These are phyloP conservation scores for Stenotaenia linearis DNA, from an alignment of 2,888 invertebrate species.

Conservation along the genomic window DNA sequence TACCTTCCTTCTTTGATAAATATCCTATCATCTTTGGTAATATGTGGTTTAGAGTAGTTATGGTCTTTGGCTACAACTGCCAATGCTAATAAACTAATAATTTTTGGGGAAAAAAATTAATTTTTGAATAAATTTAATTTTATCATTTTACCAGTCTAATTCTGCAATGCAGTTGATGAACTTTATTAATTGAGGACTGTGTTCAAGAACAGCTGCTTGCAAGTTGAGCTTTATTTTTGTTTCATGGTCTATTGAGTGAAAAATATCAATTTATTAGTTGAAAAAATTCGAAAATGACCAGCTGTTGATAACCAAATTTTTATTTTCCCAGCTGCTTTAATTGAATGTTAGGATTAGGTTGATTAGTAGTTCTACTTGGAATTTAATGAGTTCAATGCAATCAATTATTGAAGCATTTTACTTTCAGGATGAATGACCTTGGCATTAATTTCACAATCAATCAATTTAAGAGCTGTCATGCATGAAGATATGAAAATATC, in stretches of 20 bases:
- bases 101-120: constrained; percentile 35
- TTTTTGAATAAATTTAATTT: constrained; percentile 32
- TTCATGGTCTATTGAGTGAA: constrained; percentile 70
- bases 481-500: neutral
- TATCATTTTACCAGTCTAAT: constrained; percentile 59
- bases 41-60: constrained; percentile 59
- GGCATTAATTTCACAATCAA: neutral
- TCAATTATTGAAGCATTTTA: neutral
- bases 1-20: constrained; percentile 59
- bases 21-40: constrained; percentile 56
- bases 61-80: constrained; percentile 60
- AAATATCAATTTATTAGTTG: too few relatives aligned
- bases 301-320: too few relatives aligned
- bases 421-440: neutral
- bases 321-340: too few relatives aligned
- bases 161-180: constrained; percentile 60
- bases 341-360: too few relatives aligned
- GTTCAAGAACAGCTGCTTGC: constrained; percentile 58
- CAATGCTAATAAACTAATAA: constrained; percentile 60
- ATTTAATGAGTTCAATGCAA: too few relatives aligned
- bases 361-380: too few relatives aligned
- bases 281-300: too few relatives aligned
- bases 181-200: constrained; percentile 54
- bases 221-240: constrained; percentile 67
- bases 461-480: constrained; percentile 26